Conservation (phyloP, 2,797 vertebrate genomes). For the Gallirallus australis region DNA sequence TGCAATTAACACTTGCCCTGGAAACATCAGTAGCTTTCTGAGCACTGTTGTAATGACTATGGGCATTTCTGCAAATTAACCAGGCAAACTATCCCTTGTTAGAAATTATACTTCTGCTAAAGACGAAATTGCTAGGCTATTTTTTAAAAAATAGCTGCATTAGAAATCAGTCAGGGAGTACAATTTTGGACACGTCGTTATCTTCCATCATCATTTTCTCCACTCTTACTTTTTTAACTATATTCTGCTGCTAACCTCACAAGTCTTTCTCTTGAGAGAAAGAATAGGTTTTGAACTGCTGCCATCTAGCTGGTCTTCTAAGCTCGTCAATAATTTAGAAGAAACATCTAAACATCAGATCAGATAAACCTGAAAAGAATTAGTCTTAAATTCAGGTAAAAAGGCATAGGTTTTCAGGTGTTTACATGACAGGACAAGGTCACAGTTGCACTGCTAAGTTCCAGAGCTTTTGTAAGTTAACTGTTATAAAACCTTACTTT, state of each 20-base stretch:
- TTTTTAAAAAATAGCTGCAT: neutral
- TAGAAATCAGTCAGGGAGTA: neutral
- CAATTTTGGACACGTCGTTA: neutral
- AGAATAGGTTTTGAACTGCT: slow-evolving; percentile 34
- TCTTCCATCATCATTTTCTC: neutral
- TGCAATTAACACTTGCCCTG: neutral
- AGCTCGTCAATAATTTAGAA: slow-evolving; percentile 36
- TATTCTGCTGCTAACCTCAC: neutral
- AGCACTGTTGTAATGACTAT: neutral
- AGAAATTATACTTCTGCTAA: neutral
- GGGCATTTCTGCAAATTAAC: neutral
- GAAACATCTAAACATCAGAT: neutral
- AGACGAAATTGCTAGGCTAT: neutral
- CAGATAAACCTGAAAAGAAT: neutral
- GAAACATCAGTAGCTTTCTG: neutral
- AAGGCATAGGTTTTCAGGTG: neutral
- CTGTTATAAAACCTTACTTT: neutral
- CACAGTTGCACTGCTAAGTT: slow-evolving; percentile 30
- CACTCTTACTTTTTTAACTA: neutral
- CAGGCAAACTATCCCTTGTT: neutral
- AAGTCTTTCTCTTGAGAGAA: neutral
- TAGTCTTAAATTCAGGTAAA: neutral
- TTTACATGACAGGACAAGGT: slow-evolving; percentile 7
- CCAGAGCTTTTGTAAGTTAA: neutral
- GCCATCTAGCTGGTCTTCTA: slow-evolving; percentile 28